Base-by-base conservation (phyloP, 2,113 vertebrate species). In the Arvicanthis niloticus region DNA sequence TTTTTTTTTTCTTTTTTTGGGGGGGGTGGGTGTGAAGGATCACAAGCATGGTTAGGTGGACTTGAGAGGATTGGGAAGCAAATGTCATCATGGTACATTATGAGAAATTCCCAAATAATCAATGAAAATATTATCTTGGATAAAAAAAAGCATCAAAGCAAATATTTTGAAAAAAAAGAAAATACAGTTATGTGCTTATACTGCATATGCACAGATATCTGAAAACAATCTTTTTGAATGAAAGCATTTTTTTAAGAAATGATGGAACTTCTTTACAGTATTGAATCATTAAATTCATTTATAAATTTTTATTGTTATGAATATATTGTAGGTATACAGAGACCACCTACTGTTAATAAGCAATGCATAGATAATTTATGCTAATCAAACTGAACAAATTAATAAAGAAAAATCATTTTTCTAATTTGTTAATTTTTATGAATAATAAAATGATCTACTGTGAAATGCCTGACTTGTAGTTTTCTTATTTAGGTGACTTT, bases 401-500 rank as follows among this genome's bases (percentile, higher is more conserved):
- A 93, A 60, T 92, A 85, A 48, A 9, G 16, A 19, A 8, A 62
- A 70, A 75, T 22, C 4, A 72, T 90, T 60, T 56, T 76, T 0
- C 10, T 95, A 86, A 89, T 91, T 60, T 82, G 21, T 82, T 72
- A 45, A 92, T 86, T 94, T 89, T 53, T 40, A 65, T 89, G 86
- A 89, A 89, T 34, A 80, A 13, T 7, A 60, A 60, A 96, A 85
- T 21, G 53, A 45, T 73, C 29, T 42, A 0, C 19, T 51, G 3
- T 73, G 92, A 93, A 90, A 93, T 5, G 0, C 9, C 3, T 75
- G 58, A 67, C 2, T 80, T 1, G 21, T 75, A 68, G 93, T 94
- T 91, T 60, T 24, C 29, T 96, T 26, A 48, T 81, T 68, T 91
- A 94, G 12, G 1, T 80, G 53, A 93, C 48, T 96, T 95, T 89